Conservation (phyloP, 2,888 invertebrate species). For the Hemaris fuciformis region DNA sequence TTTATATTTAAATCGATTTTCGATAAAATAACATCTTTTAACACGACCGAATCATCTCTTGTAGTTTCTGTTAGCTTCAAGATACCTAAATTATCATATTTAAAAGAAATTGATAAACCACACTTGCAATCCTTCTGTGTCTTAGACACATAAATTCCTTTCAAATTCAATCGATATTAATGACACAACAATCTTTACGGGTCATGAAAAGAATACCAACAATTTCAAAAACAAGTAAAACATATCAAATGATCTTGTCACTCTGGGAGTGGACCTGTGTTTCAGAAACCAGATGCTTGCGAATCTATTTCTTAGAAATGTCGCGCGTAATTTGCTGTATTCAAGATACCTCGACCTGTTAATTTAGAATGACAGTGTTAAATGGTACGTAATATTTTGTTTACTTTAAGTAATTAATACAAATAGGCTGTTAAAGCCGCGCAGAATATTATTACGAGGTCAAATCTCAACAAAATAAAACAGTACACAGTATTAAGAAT, state of each 20-base stretch:
- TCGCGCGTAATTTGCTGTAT: slow-evolving; percentile 32
- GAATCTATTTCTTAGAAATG: slow-evolving; percentile 41
- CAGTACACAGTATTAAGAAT: not conserved
- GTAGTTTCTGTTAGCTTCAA: too few relatives aligned
- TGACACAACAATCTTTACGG: too few relatives aligned
- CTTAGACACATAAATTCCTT: too few relatives aligned
- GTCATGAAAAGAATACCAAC: too few relatives aligned
- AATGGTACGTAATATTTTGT: slow-evolving; percentile 65
- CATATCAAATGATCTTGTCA: slow-evolving; percentile 29
- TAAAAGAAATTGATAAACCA: too few relatives aligned
- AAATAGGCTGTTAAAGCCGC: slow-evolving; percentile 52
- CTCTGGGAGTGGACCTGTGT: slow-evolving; percentile 39
- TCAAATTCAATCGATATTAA: too few relatives aligned
- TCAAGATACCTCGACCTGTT: slow-evolving; percentile 35
- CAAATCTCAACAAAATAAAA: slow-evolving; percentile 27
- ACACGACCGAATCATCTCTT: too few relatives aligned
- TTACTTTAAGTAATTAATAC: slow-evolving; percentile 63
- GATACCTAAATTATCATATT: too few relatives aligned
- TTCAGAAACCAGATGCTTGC: slow-evolving; percentile 51
- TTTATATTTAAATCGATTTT: too few relatives aligned
- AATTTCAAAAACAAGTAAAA: too few relatives aligned
- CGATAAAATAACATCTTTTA: too few relatives aligned
- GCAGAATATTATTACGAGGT: slow-evolving; percentile 42
- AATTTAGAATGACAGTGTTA: slow-evolving; percentile 67
- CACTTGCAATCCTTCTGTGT: too few relatives aligned